A percentile compares a stretch with the other conserved stretches of the same genome.
phyloP scores from a whole-genome alignment of 92 coral and sea anemone genomes.

The Porites lobata region DNA sequence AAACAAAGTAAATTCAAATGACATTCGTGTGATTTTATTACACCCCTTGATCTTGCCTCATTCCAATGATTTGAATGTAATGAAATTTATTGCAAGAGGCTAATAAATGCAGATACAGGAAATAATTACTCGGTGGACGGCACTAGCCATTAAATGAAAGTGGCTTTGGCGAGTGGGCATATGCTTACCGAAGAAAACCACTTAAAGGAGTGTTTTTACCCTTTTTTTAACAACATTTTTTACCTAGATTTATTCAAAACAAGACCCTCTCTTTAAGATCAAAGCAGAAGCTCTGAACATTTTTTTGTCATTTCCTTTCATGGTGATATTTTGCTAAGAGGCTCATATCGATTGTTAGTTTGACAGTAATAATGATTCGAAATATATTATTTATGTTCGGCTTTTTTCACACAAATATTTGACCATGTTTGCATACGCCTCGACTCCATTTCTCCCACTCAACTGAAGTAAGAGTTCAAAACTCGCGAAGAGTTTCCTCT shows the following conservation, averaged over 20 bases:
- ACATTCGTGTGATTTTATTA: background rate
- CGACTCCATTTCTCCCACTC: background rate
- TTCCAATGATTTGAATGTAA: background rate
- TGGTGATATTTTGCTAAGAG: conserved; percentile 29
- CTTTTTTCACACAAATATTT: conserved; percentile 31
- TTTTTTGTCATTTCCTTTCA: background rate
- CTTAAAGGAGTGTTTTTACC: background rate
- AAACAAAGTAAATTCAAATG: conserved; percentile 20
- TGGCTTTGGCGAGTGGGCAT: background rate
- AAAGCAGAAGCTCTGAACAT: background rate
- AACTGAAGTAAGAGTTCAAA: too few relatives aligned
- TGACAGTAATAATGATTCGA: conserved; percentile 24
- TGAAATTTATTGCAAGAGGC: background rate
- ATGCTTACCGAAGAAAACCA: background rate
- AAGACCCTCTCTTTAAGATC: background rate
- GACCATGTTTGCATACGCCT: background rate
- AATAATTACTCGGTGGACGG: background rate
- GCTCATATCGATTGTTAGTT: conserved; percentile 32
- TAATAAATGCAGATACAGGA: background rate
- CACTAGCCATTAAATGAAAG: background rate
- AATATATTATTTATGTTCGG: conserved; percentile 35
- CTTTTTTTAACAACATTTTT: background rate
- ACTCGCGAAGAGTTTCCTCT: too few relatives aligned
- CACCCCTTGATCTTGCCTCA: background rate
- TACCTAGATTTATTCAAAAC: background rate